Percentiles rank a stretch among this genome's conserved stretches.
These are phyloP conservation scores for Cricetomys ansorgei DNA, from an alignment of 2,113 vertebrate genomes.

Conservation along the genomic window DNA sequence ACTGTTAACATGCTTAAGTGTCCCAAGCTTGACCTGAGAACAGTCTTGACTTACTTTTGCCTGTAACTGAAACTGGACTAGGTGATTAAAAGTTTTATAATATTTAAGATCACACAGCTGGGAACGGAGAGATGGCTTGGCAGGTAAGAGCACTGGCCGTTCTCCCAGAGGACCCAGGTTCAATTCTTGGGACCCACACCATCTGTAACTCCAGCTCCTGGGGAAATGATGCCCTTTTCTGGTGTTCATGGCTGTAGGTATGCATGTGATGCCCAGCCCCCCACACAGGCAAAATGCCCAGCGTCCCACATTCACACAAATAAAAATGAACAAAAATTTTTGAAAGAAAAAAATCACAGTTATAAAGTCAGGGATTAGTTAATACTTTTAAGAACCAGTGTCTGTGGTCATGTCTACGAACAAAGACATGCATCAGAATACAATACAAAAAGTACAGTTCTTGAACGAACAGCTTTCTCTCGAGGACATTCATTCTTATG, in stretches of 20 bases:
- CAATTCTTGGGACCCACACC: too few relatives aligned
- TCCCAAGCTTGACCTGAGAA: neutral
- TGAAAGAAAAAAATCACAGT: neutral
- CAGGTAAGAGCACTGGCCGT: neutral
- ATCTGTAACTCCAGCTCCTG: neutral
- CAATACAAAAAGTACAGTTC: neutral
- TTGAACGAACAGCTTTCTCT: neutral
- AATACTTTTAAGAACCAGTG: neutral
- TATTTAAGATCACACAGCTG: neutral
- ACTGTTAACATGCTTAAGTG: too few relatives aligned
- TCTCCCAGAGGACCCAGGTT: neutral
- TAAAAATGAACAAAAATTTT: neutral
- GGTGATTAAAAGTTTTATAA: neutral
- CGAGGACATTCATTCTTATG: neutral
- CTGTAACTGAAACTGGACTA: neutral
- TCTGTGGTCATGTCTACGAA: neutral
- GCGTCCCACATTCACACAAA: too few relatives aligned
- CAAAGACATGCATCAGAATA: neutral
- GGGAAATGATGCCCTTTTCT: neutral
- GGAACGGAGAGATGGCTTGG: neutral
- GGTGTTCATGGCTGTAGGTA: neutral
- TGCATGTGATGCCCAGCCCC: neutral
- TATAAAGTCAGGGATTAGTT: neutral
- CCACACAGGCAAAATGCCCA: too few relatives aligned
- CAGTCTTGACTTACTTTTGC: neutral